A percentile compares a stretch with the other conserved stretches of the same genome.
phyloP scores from a whole-genome alignment of 2,888 invertebrate genomes.

The Glaucopsyche alexis region DNA sequence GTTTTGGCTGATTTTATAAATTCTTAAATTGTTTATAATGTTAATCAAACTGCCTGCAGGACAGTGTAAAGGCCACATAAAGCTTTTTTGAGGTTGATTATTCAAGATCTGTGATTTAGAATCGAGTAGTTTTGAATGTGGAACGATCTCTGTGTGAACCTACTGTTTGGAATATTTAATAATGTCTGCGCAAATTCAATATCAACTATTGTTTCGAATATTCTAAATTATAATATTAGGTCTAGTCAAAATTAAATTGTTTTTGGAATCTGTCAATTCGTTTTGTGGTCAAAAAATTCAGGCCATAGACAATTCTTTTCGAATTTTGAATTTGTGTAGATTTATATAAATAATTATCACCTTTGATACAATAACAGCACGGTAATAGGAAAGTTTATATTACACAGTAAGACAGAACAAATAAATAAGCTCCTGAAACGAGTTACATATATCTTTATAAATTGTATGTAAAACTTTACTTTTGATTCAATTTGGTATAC shows the following conservation, averaged over 20 bases:
- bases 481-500: not conserved
- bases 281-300: not conserved
- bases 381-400: not conserved
- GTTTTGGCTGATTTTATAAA: not conserved
- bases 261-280: not conserved
- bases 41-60: not conserved
- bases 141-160: constrained; percentile 4
- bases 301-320: not conserved
- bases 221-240: constrained; percentile 1
- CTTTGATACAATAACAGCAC: not conserved
- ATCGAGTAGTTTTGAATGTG: not conserved
- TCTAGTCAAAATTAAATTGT: constrained; percentile 10
- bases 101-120: constrained; percentile 20
- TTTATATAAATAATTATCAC: not conserved
- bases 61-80: too few relatives aligned
- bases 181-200: not conserved
- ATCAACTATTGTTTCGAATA: not conserved
- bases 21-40: not conserved
- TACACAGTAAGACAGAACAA: not conserved
- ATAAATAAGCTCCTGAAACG: not conserved
- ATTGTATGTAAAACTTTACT: not conserved
- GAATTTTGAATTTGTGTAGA: constrained; percentile 2
- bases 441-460: not conserved
- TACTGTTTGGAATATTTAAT: not conserved
- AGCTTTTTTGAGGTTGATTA: not conserved